These are phyloP conservation scores for Galendromus occidentalis DNA, from an alignment of 1,140 invertebrate species.

Conservation along the genomic window DNA sequence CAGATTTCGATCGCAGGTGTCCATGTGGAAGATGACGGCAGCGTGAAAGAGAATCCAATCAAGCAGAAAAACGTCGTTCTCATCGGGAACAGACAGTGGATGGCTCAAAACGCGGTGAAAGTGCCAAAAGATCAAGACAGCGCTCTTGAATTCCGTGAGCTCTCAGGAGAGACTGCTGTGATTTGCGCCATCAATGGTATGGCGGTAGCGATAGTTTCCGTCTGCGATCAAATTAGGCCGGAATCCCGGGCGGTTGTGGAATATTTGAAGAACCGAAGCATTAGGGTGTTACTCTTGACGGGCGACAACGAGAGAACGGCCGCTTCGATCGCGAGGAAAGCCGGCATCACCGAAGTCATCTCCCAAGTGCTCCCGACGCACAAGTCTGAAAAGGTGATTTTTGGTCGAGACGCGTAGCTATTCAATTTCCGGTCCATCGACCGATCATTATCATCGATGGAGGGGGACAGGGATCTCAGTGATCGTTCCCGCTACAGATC, in stretches of 20 bases:
- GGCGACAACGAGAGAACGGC: constrained; percentile 96
- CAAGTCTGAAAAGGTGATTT: constrained; percentile 48
- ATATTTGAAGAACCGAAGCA: constrained; percentile 71
- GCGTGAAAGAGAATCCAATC: not conserved
- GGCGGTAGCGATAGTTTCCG: constrained; percentile 57
- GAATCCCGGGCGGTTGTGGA: constrained; percentile 85
- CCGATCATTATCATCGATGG: no score
- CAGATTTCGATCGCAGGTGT: not conserved
- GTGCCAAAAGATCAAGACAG: constrained; percentile 52
- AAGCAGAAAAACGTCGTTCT: constrained; percentile 38
- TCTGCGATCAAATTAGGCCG: constrained; percentile 75
- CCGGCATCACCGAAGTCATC: constrained; percentile 81
- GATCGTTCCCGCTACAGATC: not conserved
- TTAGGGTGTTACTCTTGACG: constrained; percentile 82
- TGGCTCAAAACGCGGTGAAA: constrained; percentile 62
- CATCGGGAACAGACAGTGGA: constrained; percentile 92
- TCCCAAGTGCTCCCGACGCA: constrained; percentile 95
- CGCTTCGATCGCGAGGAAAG: constrained; percentile 75
- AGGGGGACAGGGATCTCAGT: no score
- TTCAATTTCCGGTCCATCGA: no score
- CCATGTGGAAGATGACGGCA: not conserved
- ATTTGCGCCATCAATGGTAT: constrained; percentile 62
- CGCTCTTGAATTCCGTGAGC: constrained; percentile 60
- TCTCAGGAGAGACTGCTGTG: constrained; percentile 71
- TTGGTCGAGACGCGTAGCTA: no score